A percentile compares a stretch with the other conserved stretches of the same genome.
Evolutionary conservation across 2,888 invertebrate species (phyloP).

Genomic region (Rhimphoctona megacephalus): DNA sequence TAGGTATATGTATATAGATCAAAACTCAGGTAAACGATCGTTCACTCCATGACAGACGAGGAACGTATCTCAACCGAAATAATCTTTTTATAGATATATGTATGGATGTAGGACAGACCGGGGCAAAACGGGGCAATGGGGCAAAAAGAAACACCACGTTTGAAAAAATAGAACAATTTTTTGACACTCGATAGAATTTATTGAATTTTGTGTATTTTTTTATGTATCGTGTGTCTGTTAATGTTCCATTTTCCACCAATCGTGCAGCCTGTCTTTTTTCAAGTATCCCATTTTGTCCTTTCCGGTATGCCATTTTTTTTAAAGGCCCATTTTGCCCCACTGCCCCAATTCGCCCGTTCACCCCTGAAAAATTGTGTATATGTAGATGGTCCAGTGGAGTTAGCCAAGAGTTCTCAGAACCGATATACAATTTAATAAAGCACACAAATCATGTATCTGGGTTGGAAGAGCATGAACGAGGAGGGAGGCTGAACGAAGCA

Average conservation of each 20-base stretch:
- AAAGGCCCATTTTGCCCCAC: neutral
- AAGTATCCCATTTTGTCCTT: neutral
- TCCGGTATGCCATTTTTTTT: neutral
- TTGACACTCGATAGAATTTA: neutral
- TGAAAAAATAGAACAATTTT: neutral
- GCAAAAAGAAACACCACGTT: neutral
- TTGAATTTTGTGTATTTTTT: neutral
- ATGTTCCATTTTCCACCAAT: neutral
- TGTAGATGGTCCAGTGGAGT: neutral
- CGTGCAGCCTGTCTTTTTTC: neutral
- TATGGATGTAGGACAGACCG: neutral
- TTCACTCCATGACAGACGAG: slow-evolving; percentile 48
- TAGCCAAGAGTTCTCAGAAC: slow-evolving; percentile 68
- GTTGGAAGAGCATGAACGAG: slow-evolving; percentile 46
- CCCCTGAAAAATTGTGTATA: neutral
- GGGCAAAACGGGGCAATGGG: neutral
- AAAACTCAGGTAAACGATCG: slow-evolving; percentile 47
- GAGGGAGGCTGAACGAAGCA: slow-evolving; percentile 62
- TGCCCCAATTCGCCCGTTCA: neutral
- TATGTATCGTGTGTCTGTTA: neutral
- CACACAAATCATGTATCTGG: slow-evolving; percentile 78
- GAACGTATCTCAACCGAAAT: slow-evolving; percentile 52
- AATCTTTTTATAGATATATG: slow-evolving; percentile 20
- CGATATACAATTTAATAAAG: slow-evolving; percentile 81
- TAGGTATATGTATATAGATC: neutral